Evolutionary conservation across 1,140 invertebrate genomes (phyloP).

Genomic region (Antheraea mylitta): DNA sequence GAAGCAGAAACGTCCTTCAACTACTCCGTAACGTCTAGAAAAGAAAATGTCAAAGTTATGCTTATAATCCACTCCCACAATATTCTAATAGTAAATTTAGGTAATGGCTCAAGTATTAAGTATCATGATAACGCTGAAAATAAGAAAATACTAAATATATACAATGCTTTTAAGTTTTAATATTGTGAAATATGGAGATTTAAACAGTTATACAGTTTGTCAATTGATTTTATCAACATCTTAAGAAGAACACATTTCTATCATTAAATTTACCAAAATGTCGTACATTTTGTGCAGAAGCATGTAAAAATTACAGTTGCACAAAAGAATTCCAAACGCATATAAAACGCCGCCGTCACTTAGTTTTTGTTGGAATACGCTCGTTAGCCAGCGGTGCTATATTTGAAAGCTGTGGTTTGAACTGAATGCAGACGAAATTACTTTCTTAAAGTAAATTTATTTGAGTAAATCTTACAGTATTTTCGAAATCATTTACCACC

Average conservation of each 20-base stretch:
- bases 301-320: not conserved
- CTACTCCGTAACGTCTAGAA: constrained; percentile 88
- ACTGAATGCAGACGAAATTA: not conserved
- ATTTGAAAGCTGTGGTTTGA: constrained; percentile 8
- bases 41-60: not conserved
- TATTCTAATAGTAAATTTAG: no score
- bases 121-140: no score
- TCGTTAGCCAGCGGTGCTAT: not conserved
- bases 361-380: not conserved
- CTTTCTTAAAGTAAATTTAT: not conserved
- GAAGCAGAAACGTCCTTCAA: constrained; percentile 93
- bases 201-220: no score
- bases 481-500: not conserved
- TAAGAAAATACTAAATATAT: no score
- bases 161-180: no score
- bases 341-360: not conserved
- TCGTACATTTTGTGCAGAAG: not conserved
- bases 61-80: no score
- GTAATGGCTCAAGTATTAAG: no score
- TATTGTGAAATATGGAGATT: no score
- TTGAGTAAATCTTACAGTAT: not conserved
- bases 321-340: not conserved
- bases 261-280: not conserved
- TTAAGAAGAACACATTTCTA: no score
- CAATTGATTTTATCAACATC: no score